Percentiles rank a stretch among this genome's conserved stretches.
Evolutionary conservation across 2,797 vertebrate genomes (phyloP).

Genomic region (Xenopus petersii): DNA sequence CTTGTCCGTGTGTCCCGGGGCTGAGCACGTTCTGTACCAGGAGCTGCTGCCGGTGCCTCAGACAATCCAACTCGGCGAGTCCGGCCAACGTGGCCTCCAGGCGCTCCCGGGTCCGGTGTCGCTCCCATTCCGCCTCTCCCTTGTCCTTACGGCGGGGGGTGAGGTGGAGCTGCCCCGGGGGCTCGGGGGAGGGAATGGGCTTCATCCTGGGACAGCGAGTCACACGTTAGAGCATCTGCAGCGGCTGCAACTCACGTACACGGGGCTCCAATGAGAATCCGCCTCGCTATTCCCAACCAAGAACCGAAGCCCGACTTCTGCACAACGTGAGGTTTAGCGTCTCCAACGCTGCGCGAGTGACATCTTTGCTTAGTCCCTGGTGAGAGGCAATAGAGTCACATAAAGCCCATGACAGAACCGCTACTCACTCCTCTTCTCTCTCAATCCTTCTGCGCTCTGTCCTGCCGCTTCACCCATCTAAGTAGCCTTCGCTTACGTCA

Average conservation of each 20-base stretch:
- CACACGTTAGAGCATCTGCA: conserved; percentile 1
- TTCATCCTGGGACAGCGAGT: conserved; percentile 50
- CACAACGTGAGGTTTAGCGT: background rate
- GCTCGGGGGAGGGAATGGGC: conserved; percentile 35
- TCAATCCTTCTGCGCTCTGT: conserved; percentile 10
- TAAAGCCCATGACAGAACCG: background rate
- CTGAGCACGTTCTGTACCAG: conserved; percentile 75
- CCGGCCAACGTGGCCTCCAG: conserved; percentile 82
- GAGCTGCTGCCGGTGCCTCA: conserved; percentile 80
- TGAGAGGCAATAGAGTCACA: background rate
- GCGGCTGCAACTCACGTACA: background rate
- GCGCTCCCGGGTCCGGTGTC: conserved; percentile 76
- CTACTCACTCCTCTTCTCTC: background rate
- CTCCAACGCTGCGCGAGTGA: background rate
- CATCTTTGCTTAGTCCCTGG: background rate
- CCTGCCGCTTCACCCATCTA: conserved; percentile 49
- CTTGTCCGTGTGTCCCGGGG: conserved; percentile 14
- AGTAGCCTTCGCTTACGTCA: conserved; percentile 50
- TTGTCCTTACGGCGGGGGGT: conserved; percentile 56
- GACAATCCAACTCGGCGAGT: conserved; percentile 79
- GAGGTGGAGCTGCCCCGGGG: conserved; percentile 25
- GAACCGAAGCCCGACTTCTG: too few species aligned
- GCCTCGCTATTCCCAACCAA: too few species aligned
- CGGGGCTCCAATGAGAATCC: too few species aligned
- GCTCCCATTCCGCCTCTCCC: conserved; percentile 65